Base-by-base conservation (phyloP, 1,140 invertebrate genomes). In the Latrodectus geometricus region DNA sequence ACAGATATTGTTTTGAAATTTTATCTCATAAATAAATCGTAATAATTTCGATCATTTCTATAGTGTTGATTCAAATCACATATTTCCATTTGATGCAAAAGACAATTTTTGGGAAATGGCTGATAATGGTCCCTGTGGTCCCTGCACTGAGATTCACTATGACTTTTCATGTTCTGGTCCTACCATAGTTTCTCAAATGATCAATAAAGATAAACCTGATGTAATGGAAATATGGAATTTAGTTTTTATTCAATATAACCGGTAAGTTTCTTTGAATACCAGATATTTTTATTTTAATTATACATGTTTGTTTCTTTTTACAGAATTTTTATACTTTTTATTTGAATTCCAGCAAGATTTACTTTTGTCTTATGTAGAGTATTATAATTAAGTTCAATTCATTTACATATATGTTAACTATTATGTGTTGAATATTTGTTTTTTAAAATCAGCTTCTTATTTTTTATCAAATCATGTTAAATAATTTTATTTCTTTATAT, bases 61-160 rank as follows among this genome's bases (percentile, higher is more conserved):
- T 35, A 92, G 96, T 8, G 92, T 98, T 52, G 91, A 93, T 75
- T 90, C 92, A 54, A 92, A 94, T 77, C 93, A 94, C 88, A 94
- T 99, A 78, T 90, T 98, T 70, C 95, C 95, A 20, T 96, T 96
- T 91, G 95, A 94, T 9, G 92, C 93, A 20, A 93, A 93, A 88
- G 97, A 98, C 73, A 99, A 99, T 92, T 99, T 99, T 91, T 99
- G 98, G 98, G 97, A 98, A 92, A 99, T 99, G 98, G 97, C 96
- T 1, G 74, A 92, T 9, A 94, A 93, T 0, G 97, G 97, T 0
- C 97, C 97, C 0, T 98, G 97, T 93, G 97, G 97, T 7, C 96
- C 97, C 9, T 98, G 96, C 90, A 97, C 97, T 5, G 98, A 99
- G 93, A 97, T 99, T 89, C 97, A 99, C 91, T 94, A 94, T 88